A percentile compares a stretch with the other conserved stretches of the same genome.
Evolutionary conservation across 2,113 vertebrate species (phyloP).

Genomic region (Epinephelus moara): DNA sequence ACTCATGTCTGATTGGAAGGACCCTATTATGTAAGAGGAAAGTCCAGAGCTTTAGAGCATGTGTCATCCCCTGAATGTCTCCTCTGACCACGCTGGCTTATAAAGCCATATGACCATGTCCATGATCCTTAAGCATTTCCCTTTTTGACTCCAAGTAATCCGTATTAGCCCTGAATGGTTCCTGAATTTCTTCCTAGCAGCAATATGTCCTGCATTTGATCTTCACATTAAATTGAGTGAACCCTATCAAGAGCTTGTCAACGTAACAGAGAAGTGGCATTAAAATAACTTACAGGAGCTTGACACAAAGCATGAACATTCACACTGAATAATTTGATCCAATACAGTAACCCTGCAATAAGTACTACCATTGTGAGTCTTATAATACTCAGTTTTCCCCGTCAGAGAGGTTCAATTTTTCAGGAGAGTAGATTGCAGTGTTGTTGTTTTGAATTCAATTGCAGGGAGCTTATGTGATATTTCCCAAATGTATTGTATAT

Average conservation of each 20-base stretch:
- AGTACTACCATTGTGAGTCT: not conserved
- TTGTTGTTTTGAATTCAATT: not conserved
- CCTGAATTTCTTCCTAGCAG: not conserved
- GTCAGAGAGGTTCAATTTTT: not conserved
- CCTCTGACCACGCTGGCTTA: conserved; percentile 2
- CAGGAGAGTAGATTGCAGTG: not conserved
- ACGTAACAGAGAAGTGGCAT: not conserved
- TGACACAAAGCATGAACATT: not conserved
- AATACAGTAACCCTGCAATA: not conserved
- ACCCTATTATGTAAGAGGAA: not conserved
- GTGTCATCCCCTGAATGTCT: not conserved
- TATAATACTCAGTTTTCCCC: not conserved
- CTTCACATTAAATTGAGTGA: conserved; percentile 1
- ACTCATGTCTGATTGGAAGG: conserved; percentile 13
- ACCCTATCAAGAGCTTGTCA: not conserved
- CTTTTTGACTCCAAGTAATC: conserved; percentile 18
- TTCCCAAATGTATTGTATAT: not conserved
- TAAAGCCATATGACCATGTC: not conserved
- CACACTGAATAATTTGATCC: not conserved
- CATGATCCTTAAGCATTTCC: not conserved
- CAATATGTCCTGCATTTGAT: not conserved
- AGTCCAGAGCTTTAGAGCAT: not conserved
- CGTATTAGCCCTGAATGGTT: conserved; percentile 20
- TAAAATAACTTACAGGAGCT: not conserved
- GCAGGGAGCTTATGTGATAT: not conserved